Percentiles rank a stretch among this genome's conserved stretches.
Conservation (phyloP, 2,797 vertebrate species). For the Silurus aristotelis region DNA sequence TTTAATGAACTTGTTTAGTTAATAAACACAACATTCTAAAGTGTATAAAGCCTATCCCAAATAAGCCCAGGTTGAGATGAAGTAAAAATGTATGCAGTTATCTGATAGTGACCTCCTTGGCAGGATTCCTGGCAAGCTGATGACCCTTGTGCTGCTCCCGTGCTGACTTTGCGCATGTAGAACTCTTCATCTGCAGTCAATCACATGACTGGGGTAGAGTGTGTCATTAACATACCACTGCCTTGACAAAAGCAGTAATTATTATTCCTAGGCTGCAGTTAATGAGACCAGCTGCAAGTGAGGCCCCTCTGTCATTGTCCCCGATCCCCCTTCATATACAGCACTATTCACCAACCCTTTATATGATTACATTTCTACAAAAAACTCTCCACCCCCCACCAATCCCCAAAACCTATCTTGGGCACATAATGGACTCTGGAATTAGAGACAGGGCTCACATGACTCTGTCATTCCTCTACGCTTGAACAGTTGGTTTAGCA, state of each 20-base stretch:
- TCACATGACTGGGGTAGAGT: conserved; percentile 37
- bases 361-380: conserved; percentile 26
- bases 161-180: conserved; percentile 26
- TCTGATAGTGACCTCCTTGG: conserved; percentile 10
- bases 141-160: background rate
- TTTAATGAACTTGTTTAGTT: conserved; percentile 40
- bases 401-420: conserved; percentile 3
- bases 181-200: conserved; percentile 25
- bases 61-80: conserved; percentile 10
- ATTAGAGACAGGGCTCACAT: conserved; percentile 51
- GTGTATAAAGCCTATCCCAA: background rate
- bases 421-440: conserved; percentile 46
- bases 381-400: background rate
- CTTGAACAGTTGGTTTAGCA: conserved; percentile 57
- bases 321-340: conserved; percentile 28
- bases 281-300: conserved; percentile 58
- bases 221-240: conserved; percentile 56
- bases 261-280: conserved; percentile 56
- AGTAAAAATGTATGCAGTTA: background rate
- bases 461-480: conserved; percentile 39
- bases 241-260: conserved; percentile 59
- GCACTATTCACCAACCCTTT: conserved; percentile 27
- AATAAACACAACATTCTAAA: conserved; percentile 35
- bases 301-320: conserved; percentile 45
- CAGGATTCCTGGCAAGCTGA: background rate